Conservation (phyloP, 1,140 invertebrate species). For the Bombyx mandarina region DNA sequence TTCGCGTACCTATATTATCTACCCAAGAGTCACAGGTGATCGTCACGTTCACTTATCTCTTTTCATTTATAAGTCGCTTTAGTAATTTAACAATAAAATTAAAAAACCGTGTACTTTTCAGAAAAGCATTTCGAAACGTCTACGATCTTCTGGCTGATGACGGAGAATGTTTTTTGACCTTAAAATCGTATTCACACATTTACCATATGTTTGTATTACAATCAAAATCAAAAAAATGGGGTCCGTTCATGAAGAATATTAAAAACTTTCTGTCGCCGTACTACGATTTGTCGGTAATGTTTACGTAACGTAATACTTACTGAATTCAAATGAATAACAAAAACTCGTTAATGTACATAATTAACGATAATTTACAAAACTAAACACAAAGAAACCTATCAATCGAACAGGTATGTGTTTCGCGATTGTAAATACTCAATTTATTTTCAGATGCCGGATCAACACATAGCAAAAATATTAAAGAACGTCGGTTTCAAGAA, state of each 20-base stretch:
- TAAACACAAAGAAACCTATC: no score
- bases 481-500: slow-evolving; percentile 2
- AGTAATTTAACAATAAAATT: background rate
- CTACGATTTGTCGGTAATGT: background rate
- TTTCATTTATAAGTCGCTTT: no score
- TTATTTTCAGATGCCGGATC: slow-evolving; percentile 3
- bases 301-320: no score
- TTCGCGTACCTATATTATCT: no score
- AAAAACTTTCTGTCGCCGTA: slow-evolving; percentile 2
- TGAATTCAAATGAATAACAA: no score
- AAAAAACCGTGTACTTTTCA: slow-evolving; percentile 1
- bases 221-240: slow-evolving; percentile 3
- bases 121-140: slow-evolving; percentile 5
- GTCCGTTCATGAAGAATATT: background rate
- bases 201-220: background rate
- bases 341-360: no score
- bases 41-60: no score
- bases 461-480: slow-evolving; percentile 2
- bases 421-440: no score
- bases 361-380: no score
- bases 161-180: background rate
- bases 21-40: no score
- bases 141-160: background rate
- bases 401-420: no score
- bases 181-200: background rate